Base-by-base conservation (phyloP, 2,113 vertebrate genomes). In the Numenius arquata region DNA sequence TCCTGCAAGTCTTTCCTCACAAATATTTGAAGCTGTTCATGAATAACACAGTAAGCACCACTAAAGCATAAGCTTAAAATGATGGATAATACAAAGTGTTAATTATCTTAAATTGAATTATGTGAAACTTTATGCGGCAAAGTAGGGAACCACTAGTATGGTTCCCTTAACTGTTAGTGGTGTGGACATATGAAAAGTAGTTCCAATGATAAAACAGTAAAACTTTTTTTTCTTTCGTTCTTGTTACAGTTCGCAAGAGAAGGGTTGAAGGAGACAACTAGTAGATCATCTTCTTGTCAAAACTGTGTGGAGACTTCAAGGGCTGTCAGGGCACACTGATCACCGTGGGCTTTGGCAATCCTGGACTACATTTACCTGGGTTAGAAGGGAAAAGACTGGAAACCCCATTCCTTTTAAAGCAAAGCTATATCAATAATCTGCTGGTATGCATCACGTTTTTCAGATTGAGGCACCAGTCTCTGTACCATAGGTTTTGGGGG, bases 301-400 rank as follows among this genome's bases (percentile, higher is more conserved):
- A 94, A 48, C 82, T 89, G 43, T 58, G 79, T 97, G 98, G 96
- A 98, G 96, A 95, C 93, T 95, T 95, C 93, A 94, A 97, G 97
- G 92, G 96, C 97, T 96, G 88, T 94, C 95, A 66, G 66, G 95
- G 97, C 97, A 94, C 76, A 15, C 97, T 73, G 97, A 96, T 98
- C 98, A 95, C 97, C 73, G 55, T 82, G 96, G 97, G 95, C 97
- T 97, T 97, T 96, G 94, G 98, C 97, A 73, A 48, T 94, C 97
- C 94, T 94, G 97, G 97, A 97, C 98, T 97, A 47, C 96, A 96
- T 90, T 98, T 93, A 96, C 97, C 98, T 98, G 98, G 98, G 97
- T 94, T 98, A 98, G 98, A 99, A 99, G 99, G 99, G 99, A 99
- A 99, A 98, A 99, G 99, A 99, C 99, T 99, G 99, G 99, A 99